phyloP scores from a whole-genome alignment of 2,113 vertebrate genomes.

The Caretta caretta region DNA sequence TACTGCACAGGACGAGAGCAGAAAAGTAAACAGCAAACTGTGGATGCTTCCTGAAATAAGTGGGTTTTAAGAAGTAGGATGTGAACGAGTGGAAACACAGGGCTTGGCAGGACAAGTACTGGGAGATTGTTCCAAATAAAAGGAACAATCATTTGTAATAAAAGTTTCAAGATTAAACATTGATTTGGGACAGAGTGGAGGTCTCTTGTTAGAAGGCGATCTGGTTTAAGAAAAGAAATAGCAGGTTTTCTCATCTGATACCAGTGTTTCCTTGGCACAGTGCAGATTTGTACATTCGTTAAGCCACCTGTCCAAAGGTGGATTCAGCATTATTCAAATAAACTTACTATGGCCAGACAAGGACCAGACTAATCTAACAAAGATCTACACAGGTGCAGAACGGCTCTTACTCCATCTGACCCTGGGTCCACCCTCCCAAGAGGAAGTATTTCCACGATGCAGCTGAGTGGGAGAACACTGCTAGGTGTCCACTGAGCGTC shows the following conservation, averaged over 20 bases:
- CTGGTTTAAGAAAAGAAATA: background rate
- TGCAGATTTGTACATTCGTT: background rate
- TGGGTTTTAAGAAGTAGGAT: background rate
- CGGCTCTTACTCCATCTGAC: background rate
- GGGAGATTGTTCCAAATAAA: background rate
- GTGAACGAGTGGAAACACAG: constrained; percentile 1
- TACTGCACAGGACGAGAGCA: background rate
- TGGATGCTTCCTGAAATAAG: background rate
- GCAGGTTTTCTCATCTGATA: background rate
- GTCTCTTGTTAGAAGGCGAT: background rate
- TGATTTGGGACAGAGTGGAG: background rate
- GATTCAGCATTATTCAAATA: background rate
- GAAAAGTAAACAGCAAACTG: background rate
- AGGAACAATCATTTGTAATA: background rate
- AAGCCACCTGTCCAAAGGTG: background rate
- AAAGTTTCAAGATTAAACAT: background rate
- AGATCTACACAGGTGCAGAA: background rate
- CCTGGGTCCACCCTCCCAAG: background rate
- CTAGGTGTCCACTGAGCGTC: background rate
- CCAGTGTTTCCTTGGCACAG: background rate
- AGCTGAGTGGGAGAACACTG: background rate
- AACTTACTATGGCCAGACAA: background rate
- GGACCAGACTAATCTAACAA: background rate
- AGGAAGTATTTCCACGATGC: background rate
- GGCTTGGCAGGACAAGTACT: background rate